Evolutionary conservation across 2,797 vertebrate species (phyloP), one percentile per base, ranked within the genome.

Genomic region (Halcyon leucocephala): DNA sequence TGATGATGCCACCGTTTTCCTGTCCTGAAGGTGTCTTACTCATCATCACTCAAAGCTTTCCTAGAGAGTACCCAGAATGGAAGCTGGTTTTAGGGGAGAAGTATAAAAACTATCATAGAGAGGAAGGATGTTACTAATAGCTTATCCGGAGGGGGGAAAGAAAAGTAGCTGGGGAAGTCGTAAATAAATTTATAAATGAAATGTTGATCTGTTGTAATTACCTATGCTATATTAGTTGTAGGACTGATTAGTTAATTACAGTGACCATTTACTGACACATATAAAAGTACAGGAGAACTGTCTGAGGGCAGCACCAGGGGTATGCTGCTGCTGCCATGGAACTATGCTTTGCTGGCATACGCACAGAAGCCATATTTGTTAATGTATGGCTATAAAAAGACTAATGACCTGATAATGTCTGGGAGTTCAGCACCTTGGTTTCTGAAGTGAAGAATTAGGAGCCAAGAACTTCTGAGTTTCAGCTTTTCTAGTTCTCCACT

Each of bases 341-440:
- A 76, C 26, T 95, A 9, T 2, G 2, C 49, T 92, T 94, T 91
- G 92, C 96, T 97, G 94, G 62, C 37, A 69, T 65, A 72, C 76
- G 82, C 94, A 96, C 96, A 96, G 86, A 95, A 91, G 82, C 89
- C 82, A 54, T 87, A 6, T 2, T 46, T 88, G n/a, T 82, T 88
- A 60, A n/a, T 39, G 46, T 9, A 24, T 78, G 73, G 91, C 91
- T 93, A 5, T 61, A 67, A 90, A 92, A 65, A 81, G 52, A 69
- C 19, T 71, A 41, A 84, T 51, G 82, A 88, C 74, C 39, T 55
- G 33, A 28, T 86, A 89, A 54, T 55, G 25, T 60, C 58, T 91
- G 26, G 51, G 73, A 86, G 42, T 88, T 91, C 71, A 78, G 42
- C 39, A 55, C 25, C 33, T 91, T 58, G 66, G 42, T 88, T 96